Base-by-base conservation (phyloP, 2,888 invertebrate genomes). In the Psylliodes chrysocephalus region DNA sequence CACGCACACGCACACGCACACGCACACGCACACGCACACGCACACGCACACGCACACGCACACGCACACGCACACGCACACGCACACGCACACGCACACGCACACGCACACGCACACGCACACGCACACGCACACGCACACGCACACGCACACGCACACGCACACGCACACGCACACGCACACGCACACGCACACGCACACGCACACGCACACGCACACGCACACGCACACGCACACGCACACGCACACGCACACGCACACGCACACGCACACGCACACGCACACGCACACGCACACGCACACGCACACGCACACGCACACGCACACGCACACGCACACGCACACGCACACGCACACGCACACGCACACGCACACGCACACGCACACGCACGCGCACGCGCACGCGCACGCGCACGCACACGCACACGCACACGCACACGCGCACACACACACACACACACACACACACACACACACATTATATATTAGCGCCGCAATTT, bases 161-260 rank as follows among this genome's bases (percentile, higher is more conserved):
- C 42, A 42, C 42, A 42, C 42, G 14, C 42, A 42, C 42, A 42
- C 42, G 14, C 42, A 42, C 42, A 42, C 42, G 14, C 42, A 42
- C 42, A 42, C 42, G 14, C 42, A 42, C 42, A 42, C 42, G 14
- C 42, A 42, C 42, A 42, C 42, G 14, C 42, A 42, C 42, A 42
- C 42, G 14, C 42, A 42, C 42, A 42, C 42, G 14, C 42, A 42
- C 42, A 42, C 42, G 14, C 42, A 42, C 42, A 42, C 42, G 14
- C 42, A 42, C 42, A 42, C 42, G 14, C 42, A 42, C 42, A 42
- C 42, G 14, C 42, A 42, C 42, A 42, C 42, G 14, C 42, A 42
- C 42, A 42, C 42, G 14, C 42, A 42, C 42, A 42, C 42, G 14
- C 42, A 42, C 42, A 42, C 42, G 17, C 42, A 42, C 42, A 42